Percentiles rank a stretch among this genome's conserved stretches.
Evolutionary conservation across 2,113 vertebrate species (phyloP).

Genomic region (Catharus bicknelli): DNA sequence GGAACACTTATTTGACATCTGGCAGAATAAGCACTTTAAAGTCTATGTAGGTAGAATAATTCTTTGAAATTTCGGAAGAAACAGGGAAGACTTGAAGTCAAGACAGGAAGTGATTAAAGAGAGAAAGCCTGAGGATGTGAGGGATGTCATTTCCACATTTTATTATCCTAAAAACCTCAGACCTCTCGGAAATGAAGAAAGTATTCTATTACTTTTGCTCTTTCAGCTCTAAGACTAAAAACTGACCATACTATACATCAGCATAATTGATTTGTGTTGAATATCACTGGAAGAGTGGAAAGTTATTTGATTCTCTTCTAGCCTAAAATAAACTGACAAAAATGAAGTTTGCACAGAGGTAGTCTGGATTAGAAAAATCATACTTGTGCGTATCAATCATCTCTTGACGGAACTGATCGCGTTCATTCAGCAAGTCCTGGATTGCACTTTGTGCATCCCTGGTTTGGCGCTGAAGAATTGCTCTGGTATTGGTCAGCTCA

Average conservation of each 20-base stretch:
- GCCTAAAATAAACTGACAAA: neutral
- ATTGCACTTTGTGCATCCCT: conserved; percentile 92
- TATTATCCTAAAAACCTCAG: neutral
- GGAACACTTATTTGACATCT: neutral
- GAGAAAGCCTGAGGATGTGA: neutral
- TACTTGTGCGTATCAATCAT: conserved; percentile 92
- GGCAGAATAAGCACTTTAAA: neutral
- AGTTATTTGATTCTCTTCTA: neutral
- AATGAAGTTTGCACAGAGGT: neutral
- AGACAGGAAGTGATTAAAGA: neutral
- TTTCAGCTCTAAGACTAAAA: neutral
- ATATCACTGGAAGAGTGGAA: neutral
- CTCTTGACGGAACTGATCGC: conserved; percentile 87
- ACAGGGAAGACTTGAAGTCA: neutral
- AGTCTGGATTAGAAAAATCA: neutral
- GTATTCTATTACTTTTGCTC: neutral
- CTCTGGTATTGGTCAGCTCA: conserved; percentile 88
- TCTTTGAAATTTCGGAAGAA: neutral
- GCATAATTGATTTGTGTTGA: neutral
- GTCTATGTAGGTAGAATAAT: neutral
- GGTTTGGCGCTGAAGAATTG: conserved; percentile 86
- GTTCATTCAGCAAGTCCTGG: conserved; percentile 90
- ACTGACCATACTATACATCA: neutral
- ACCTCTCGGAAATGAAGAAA: neutral
- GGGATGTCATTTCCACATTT: neutral